Percentiles rank a stretch among this genome's conserved stretches.
Conservation (phyloP, 53 echinoderm and acorn worm species). For the Holothuria scabra region DNA sequence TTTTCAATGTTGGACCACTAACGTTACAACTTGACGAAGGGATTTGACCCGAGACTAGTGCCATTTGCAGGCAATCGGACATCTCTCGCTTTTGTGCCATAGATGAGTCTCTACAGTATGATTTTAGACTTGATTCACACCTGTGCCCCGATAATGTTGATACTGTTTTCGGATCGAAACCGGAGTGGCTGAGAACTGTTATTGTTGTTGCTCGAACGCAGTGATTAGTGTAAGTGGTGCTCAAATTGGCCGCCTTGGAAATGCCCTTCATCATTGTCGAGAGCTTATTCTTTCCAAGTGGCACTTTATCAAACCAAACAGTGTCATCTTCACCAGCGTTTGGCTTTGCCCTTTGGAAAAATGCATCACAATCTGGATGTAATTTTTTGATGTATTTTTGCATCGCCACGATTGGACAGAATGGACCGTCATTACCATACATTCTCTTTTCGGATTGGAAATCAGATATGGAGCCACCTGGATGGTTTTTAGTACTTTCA, state of each 20-base stretch:
- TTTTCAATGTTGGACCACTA: neutral
- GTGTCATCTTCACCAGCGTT: too few relatives aligned
- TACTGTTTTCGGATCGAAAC: conserved; percentile 4
- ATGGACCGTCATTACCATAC: too few relatives aligned
- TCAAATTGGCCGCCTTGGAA: conserved; percentile 18
- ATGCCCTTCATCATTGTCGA: conserved; percentile 39
- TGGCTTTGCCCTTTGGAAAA: too few relatives aligned
- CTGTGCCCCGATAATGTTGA: conserved; percentile 20
- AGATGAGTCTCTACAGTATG: conserved; percentile 32
- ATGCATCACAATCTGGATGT: too few relatives aligned
- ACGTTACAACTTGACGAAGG: neutral
- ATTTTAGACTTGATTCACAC: neutral
- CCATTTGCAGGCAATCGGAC: conserved; percentile 6
- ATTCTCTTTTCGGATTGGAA: conserved; percentile 21
- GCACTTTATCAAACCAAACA: too few relatives aligned
- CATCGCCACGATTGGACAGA: too few relatives aligned
- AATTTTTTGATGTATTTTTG: too few relatives aligned
- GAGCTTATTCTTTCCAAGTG: too few relatives aligned
- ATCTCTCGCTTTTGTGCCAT: conserved; percentile 27
- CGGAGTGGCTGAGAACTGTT: conserved; percentile 38
- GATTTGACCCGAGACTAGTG: neutral
- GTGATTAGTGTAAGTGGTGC: conserved; percentile 23
- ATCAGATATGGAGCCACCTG: neutral
- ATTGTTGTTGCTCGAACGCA: conserved; percentile 51
- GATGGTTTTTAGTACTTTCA: conserved; percentile 37